A percentile compares a stretch with the other conserved stretches of the same genome.
phyloP scores from a whole-genome alignment of 1,140 invertebrate species.

The Ridgeia piscesae region DNA sequence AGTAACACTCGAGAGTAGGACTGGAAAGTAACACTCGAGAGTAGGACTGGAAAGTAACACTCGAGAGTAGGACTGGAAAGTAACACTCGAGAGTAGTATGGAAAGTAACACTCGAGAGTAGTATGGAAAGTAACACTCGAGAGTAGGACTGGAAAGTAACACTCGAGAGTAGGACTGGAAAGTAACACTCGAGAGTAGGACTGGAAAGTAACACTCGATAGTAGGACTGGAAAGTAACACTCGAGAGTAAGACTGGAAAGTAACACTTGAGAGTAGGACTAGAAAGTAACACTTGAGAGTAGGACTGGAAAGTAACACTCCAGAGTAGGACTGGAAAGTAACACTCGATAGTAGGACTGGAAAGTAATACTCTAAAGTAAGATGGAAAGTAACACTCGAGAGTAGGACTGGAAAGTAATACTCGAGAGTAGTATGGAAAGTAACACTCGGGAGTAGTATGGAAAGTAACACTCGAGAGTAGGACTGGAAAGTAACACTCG shows the following conservation, averaged over 20 bases:
- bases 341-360: no score
- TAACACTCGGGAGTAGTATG: no score
- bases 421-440: background rate
- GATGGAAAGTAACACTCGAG: background rate
- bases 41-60: background rate
- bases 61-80: background rate
- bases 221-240: background rate
- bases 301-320: background rate
- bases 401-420: background rate
- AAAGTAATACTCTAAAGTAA: background rate
- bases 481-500: background rate
- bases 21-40: background rate
- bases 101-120: background rate
- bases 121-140: background rate
- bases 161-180: no score
- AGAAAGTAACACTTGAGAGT: background rate
- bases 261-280: no score
- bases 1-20: background rate
- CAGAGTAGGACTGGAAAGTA: background rate
- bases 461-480: background rate
- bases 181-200: background rate
- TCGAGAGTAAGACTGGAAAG: no score
- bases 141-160: background rate
- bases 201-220: background rate
- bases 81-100: background rate